A percentile compares a stretch with the other conserved stretches of the same genome.
These are phyloP conservation scores for Scaptodrosophila latifasciaeformis DNA, from an alignment of 2,888 invertebrate genomes.

Conservation along the genomic window DNA sequence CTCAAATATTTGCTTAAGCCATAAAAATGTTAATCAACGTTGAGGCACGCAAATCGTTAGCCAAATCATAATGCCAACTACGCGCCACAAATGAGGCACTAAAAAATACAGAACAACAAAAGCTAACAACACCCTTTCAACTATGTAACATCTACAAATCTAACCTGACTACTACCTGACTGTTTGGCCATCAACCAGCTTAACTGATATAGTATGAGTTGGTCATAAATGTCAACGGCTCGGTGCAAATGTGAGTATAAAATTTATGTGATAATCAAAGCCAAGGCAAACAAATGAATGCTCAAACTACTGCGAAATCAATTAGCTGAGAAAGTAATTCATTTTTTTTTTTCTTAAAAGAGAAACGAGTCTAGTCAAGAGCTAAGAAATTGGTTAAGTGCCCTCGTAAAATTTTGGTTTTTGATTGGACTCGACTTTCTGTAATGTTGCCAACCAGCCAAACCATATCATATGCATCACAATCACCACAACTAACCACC, in stretches of 20 bases:
- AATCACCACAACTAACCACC: conserved; percentile 36
- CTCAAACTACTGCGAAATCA: conserved; percentile 5
- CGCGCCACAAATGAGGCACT: conserved; percentile 36
- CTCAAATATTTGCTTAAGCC: conserved; percentile 56
- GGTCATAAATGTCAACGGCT: conserved; percentile 15
- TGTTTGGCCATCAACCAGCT: no score
- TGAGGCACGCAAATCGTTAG: conserved; percentile 27
- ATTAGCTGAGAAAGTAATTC: conserved; percentile 1
- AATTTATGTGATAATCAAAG: conserved; percentile 11
- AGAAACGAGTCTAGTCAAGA: background rate
- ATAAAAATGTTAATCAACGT: conserved; percentile 67
- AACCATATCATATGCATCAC: background rate
- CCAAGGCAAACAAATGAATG: background rate
- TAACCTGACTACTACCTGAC: background rate
- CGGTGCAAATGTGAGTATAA: background rate
- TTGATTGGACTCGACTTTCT: background rate
- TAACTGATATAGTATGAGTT: no score
- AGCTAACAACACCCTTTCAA: no score
- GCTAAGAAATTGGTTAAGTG: conserved; percentile 6
- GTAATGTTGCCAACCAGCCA: conserved; percentile 29
- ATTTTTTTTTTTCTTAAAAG: background rate
- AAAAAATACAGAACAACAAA: conserved; percentile 25
- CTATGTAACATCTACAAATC: no score
- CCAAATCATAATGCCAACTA: conserved; percentile 23
- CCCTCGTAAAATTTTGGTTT: background rate